Percentiles rank a stretch among this genome's conserved stretches.
Conservation (phyloP, 2,113 vertebrate genomes). For the Aptenodytes forsteri region DNA sequence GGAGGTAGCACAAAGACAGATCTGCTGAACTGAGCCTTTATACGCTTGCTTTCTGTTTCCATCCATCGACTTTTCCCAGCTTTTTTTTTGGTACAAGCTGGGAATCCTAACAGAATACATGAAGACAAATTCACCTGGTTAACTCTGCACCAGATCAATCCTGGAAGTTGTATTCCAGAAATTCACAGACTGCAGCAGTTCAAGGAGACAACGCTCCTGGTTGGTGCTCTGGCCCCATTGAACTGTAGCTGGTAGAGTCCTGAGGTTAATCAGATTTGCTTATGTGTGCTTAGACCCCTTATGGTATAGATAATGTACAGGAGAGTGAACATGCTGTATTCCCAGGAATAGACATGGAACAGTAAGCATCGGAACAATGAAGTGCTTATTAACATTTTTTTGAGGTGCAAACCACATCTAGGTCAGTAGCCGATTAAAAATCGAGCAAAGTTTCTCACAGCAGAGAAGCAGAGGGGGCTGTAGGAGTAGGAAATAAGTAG, state of each 20-base stretch:
- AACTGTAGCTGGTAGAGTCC: constrained; percentile 5
- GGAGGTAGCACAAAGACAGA: neutral
- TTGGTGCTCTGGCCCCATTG: neutral
- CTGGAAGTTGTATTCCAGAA: neutral
- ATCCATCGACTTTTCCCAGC: neutral
- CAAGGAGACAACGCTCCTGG: neutral
- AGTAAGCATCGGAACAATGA: neutral
- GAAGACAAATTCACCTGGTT: neutral
- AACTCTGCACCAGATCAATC: neutral
- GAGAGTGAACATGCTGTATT: neutral
- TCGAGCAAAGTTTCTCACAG: neutral
- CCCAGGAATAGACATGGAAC: neutral
- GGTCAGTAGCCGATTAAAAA: neutral
- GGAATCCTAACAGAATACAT: neutral
- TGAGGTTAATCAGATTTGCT: neutral
- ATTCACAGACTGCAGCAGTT: neutral
- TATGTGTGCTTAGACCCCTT: neutral
- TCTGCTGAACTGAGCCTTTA: constrained; percentile 23
- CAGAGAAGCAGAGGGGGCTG: neutral
- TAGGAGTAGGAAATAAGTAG: neutral
- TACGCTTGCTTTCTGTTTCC: neutral
- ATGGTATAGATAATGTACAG: neutral
- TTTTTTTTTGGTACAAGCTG: neutral
- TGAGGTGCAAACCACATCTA: neutral
- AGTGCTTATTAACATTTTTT: neutral